These are phyloP conservation scores for Myotis vivesi DNA, from an alignment of 2,797 vertebrate genomes.

Conservation along the genomic window DNA sequence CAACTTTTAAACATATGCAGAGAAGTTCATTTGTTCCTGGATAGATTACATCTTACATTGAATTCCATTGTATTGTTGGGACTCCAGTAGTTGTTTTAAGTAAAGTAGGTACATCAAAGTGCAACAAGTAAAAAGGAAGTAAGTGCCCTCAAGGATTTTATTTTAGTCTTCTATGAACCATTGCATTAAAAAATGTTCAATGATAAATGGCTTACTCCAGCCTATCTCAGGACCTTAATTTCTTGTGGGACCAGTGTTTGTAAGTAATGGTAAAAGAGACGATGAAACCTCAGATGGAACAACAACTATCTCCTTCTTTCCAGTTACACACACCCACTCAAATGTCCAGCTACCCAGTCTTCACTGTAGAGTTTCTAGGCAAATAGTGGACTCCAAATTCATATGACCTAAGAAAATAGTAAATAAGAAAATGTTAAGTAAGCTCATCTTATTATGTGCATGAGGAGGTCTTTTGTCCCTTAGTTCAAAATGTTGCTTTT, in stretches of 20 bases:
- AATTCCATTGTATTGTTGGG: neutral
- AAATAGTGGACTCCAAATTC: neutral
- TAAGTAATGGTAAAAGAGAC: neutral
- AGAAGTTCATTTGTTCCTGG: neutral
- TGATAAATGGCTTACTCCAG: constrained; percentile 26
- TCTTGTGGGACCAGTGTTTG: constrained; percentile 17
- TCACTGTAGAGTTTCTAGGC: constrained; percentile 12
- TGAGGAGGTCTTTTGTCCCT: neutral
- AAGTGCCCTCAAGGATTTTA: neutral
- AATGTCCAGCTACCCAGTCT: neutral
- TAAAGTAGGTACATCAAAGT: constrained; percentile 17
- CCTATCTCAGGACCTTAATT: constrained; percentile 33
- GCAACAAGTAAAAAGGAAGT: neutral
- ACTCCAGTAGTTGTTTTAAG: neutral
- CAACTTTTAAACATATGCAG: neutral
- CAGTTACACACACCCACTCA: neutral
- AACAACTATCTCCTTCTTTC: neutral
- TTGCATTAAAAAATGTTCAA: constrained; percentile 49
- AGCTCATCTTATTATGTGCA: neutral
- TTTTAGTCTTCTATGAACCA: neutral
- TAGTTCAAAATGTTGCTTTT: constrained; percentile 12
- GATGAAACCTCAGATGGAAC: neutral
- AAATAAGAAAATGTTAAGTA: constrained; percentile 39
- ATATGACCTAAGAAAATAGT: neutral
- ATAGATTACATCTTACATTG: neutral